A percentile compares a stretch with the other conserved stretches of the same genome.
Evolutionary conservation across 2,113 vertebrate species (phyloP).

Genomic region (Myanophis thanlyinensis): DNA sequence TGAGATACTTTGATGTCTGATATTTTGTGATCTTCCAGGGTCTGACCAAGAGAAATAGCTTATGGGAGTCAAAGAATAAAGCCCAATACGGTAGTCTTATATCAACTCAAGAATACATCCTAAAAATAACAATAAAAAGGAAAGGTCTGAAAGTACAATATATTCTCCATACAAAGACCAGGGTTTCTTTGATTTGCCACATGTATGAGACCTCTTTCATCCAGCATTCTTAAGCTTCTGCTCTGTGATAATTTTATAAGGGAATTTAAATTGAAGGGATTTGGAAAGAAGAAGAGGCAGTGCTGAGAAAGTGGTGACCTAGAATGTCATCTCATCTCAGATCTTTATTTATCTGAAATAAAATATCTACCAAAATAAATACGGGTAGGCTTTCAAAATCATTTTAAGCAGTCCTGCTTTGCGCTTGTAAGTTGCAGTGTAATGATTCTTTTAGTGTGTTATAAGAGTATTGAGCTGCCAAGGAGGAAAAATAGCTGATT

Average conservation of each 20-base stretch:
- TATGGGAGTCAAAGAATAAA: slow-evolving; percentile 31
- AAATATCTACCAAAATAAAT: background rate
- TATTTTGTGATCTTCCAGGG: slow-evolving; percentile 13
- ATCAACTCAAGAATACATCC: background rate
- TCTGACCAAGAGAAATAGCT: slow-evolving; percentile 28
- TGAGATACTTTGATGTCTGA: slow-evolving; percentile 13
- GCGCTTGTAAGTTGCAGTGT: background rate
- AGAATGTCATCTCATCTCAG: background rate
- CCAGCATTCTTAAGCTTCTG: slow-evolving; percentile 9
- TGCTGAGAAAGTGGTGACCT: background rate
- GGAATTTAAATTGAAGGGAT: background rate
- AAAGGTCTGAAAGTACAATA: background rate
- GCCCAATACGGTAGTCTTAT: slow-evolving; percentile 26
- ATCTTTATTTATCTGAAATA: slow-evolving; percentile 14
- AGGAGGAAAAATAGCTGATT: background rate
- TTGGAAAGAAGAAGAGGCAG: background rate
- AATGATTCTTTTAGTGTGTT: background rate
- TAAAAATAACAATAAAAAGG: background rate
- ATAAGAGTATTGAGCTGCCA: background rate
- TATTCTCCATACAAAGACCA: slow-evolving; percentile 13
- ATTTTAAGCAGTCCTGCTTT: background rate
- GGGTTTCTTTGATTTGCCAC: slow-evolving; percentile 1
- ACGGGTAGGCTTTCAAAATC: background rate
- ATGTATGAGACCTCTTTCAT: slow-evolving; percentile 9
- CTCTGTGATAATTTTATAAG: background rate